phyloP scores from a whole-genome alignment of 2,113 vertebrate species.

The Pseudonaja textilis region DNA sequence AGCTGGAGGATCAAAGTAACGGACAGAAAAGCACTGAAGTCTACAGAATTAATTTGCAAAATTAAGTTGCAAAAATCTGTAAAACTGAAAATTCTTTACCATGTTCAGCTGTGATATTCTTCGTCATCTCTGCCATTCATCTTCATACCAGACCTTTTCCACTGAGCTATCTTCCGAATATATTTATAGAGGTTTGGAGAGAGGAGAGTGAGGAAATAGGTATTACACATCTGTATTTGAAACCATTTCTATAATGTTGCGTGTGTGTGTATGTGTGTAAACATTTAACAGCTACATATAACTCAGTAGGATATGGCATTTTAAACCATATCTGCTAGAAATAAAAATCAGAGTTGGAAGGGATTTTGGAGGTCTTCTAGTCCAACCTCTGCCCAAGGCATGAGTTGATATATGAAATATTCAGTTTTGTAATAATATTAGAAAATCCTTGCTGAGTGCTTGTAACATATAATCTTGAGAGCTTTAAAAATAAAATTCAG shows the following conservation, averaged over 20 bases:
- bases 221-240: not conserved
- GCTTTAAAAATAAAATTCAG: constrained; percentile 1
- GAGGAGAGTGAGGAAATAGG: not conserved
- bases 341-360: not conserved
- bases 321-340: not conserved
- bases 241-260: not conserved
- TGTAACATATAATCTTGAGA: not conserved
- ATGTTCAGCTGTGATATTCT: not conserved
- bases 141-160: not conserved
- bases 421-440: not conserved
- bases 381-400: not conserved
- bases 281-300: not conserved
- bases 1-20: not conserved
- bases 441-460: not conserved
- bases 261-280: not conserved
- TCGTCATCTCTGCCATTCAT: not conserved
- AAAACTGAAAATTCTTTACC: not conserved
- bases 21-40: not conserved
- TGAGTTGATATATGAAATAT: not conserved
- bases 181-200: not conserved
- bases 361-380: not conserved
- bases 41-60: not conserved
- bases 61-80: not conserved
- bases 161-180: not conserved
- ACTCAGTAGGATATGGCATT: not conserved